Evolutionary conservation across 1,140 invertebrate genomes (phyloP).

Genomic region (Ooceraea biroi): DNA sequence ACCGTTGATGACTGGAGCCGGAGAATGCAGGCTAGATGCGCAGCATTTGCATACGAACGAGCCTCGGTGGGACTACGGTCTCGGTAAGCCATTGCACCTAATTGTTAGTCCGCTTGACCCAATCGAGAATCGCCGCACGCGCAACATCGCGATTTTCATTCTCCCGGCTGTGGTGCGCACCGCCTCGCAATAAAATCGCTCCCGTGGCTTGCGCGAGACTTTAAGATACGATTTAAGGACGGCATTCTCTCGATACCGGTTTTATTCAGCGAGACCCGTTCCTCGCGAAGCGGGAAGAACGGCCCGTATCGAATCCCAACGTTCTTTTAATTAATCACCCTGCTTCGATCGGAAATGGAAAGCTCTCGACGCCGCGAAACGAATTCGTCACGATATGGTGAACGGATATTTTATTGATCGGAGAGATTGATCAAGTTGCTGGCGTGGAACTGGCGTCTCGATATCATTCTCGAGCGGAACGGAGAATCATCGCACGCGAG

Average conservation of each 20-base stretch:
- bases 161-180: conserved; percentile 19
- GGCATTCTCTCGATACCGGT: neutral
- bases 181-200: conserved; percentile 35
- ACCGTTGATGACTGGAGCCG: conserved; percentile 27
- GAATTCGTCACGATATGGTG: too few relatives aligned
- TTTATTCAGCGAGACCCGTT: conserved; percentile 14
- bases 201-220: neutral
- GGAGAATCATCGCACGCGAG: too few relatives aligned
- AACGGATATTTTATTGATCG: too few relatives aligned
- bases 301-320: neutral
- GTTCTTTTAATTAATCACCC: neutral
- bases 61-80: conserved; percentile 57
- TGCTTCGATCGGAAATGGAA: neutral
- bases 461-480: too few relatives aligned
- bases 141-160: conserved; percentile 65
- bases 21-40: conserved; percentile 34
- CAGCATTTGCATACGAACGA: conserved; percentile 74
- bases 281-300: neutral
- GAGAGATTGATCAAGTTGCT: too few relatives aligned
- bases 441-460: too few relatives aligned
- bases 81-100: conserved; percentile 62
- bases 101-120: conserved; percentile 68
- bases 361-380: too few relatives aligned
- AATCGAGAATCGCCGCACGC: conserved; percentile 56
- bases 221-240: neutral